Evolutionary conservation across 2,888 invertebrate genomes (phyloP).

Genomic region (Salpingus planirostris): DNA sequence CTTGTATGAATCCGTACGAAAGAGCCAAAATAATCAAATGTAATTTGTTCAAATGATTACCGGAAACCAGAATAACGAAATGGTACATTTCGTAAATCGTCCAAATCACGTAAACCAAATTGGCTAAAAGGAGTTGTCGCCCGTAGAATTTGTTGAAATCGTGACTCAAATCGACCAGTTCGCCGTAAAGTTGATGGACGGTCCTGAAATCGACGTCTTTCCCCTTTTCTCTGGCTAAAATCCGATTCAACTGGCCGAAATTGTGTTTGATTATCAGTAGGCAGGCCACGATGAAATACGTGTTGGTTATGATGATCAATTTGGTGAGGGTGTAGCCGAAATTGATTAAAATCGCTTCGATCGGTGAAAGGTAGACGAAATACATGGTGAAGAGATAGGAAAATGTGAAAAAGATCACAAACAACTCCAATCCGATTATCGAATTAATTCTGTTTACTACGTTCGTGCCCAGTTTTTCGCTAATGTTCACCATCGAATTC

Average conservation of each 20-base stretch:
- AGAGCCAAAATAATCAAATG: constrained; percentile 5
- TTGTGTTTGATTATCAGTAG: constrained; percentile 4
- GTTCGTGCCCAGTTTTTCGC: background rate
- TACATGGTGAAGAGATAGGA: constrained; percentile 6
- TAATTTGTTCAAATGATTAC: constrained; percentile 1
- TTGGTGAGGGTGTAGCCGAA: constrained; percentile 9
- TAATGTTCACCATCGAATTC: too few species aligned
- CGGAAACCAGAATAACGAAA: constrained; percentile 6
- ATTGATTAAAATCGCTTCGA: constrained; percentile 4
- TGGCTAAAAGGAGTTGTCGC: constrained; percentile 4
- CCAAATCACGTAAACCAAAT: constrained; percentile 4
- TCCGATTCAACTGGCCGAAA: constrained; percentile 3
- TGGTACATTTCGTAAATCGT: constrained; percentile 5
- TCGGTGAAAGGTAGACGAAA: constrained; percentile 3
- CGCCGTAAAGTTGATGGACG: constrained; percentile 3
- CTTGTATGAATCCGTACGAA: constrained; percentile 5
- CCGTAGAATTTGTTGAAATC: constrained; percentile 6
- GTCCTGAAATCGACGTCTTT: constrained; percentile 3
- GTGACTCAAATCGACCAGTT: constrained; percentile 3
- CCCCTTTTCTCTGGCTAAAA: too few species aligned
- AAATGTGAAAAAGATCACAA: constrained; percentile 1
- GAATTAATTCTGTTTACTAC: background rate
- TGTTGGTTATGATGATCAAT: constrained; percentile 7
- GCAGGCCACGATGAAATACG: constrained; percentile 2
- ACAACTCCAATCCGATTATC: background rate